Percentiles rank a stretch among this genome's conserved stretches.
Evolutionary conservation across 2,888 invertebrate species (phyloP).

Genomic region (Parnassius glacialis): DNA sequence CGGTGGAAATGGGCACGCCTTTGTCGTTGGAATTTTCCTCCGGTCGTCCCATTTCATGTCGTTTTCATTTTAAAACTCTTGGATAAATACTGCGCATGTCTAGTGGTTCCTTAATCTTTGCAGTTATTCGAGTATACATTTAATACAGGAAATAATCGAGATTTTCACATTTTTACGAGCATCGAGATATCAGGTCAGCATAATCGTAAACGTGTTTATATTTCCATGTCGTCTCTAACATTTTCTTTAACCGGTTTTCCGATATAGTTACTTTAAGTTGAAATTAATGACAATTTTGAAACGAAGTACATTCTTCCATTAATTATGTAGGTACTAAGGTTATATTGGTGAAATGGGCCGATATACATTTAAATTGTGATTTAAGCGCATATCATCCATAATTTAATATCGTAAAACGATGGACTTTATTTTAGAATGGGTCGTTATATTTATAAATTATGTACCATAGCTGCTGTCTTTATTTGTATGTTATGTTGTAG

Average conservation of each 20-base stretch:
- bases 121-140: conserved; percentile 2
- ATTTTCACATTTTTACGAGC: conserved; percentile 29
- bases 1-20: conserved; percentile 54
- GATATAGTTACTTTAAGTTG: conserved; percentile 29
- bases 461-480: no score
- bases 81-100: conserved; percentile 56
- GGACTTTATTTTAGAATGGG: no score
- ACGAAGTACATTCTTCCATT: conserved; percentile 41
- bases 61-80: conserved; percentile 37
- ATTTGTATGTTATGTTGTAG: no score
- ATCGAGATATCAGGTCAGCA: conserved; percentile 28
- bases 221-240: conserved; percentile 40
- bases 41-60: conserved; percentile 50
- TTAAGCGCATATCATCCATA: no score
- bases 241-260: conserved; percentile 44
- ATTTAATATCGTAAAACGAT: no score
- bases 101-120: conserved; percentile 17
- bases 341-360: no score
- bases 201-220: conserved; percentile 33
- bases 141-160: conserved; percentile 11
- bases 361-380: no score
- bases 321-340: conserved; percentile 29
- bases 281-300: not conserved
- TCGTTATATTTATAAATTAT: no score
- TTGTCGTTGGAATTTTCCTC: conserved; percentile 66